Evolutionary conservation across 1,140 invertebrate genomes (phyloP), one percentile per base, ranked within the genome.

Genomic region (Trachelipus rathkii): DNA sequence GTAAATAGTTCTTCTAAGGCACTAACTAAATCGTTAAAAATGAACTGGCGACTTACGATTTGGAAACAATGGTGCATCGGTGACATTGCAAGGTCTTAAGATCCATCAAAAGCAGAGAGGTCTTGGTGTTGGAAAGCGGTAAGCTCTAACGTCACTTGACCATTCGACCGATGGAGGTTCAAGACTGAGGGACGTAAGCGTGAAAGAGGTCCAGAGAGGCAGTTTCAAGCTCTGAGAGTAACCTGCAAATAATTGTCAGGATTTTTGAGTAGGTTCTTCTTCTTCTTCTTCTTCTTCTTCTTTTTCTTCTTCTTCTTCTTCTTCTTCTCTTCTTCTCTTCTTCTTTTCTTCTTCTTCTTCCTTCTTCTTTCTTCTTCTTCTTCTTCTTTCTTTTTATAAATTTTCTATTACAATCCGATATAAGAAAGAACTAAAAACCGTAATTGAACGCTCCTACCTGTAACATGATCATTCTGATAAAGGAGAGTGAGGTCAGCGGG

Each of bases 391-490:
- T 60, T n/a, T n/a, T n/a, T n/a, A n/a, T n/a, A n/a, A n/a, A n/a
- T n/a, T n/a, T n/a, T n/a, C n/a, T n/a, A n/a, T n/a, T n/a, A n/a
- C n/a, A n/a, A n/a, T n/a, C n/a, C n/a, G n/a, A n/a, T n/a, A n/a
- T n/a, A 15, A n/a, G 66, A 15, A 13, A 13, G 33, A 24, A n/a
- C 24, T 24, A 23, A 71, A 23, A 43, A 44, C 44, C 0, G 10
- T 19, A 68, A 15, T 9, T 21, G 13, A 24, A 8, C 33, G 1
- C n/a, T 10, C 9, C n/a, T 23, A 77, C 78, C 78, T 15, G 76
- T 77, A 33, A 79, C 66, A 67, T 75, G 75, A 67, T 50, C 72
- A 24, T n/a, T 15, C 33, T 79, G 78, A n/a, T 79, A 21, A 6
- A 79, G 78, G 68, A 79, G 78, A 19, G 67, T 73, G 15, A 79